phyloP scores from a whole-genome alignment of 1,140 invertebrate species.

The Uloborus diversus region DNA sequence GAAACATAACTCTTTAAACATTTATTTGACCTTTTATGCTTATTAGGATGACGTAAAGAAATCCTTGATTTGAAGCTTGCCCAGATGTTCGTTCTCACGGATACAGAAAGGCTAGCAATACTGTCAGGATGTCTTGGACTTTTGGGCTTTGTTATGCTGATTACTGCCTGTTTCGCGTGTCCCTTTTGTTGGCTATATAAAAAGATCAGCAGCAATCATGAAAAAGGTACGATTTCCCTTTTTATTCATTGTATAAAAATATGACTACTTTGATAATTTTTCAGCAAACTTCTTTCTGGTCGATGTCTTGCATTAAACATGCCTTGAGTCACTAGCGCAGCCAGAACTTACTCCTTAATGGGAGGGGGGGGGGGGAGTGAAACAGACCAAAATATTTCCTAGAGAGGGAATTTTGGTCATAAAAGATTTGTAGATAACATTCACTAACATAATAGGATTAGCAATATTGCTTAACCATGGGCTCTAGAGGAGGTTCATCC shows the following conservation, averaged over 20 bases:
- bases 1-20: too few species aligned
- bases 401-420: background rate
- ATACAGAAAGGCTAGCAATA: slow-evolving; percentile 15
- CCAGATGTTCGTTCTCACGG: slow-evolving; percentile 35
- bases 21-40: too few species aligned
- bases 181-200: slow-evolving; percentile 23
- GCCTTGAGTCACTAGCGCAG: too few species aligned
- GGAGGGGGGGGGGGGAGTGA: too few species aligned
- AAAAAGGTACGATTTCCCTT: background rate
- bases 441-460: too few species aligned
- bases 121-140: slow-evolving; percentile 22
- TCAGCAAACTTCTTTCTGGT: background rate
- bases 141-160: slow-evolving; percentile 7
- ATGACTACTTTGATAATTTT: background rate
- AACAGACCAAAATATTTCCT: background rate
- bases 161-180: slow-evolving; percentile 28
- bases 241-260: background rate
- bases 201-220: background rate
- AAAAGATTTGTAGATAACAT: too few species aligned
- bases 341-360: too few species aligned
- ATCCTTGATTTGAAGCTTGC: too few species aligned
- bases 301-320: too few species aligned
- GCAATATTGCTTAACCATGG: too few species aligned
- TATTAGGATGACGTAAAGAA: too few species aligned
- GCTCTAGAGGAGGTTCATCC: too few species aligned